A percentile compares a stretch with the other conserved stretches of the same genome.
Evolutionary conservation across 2,797 vertebrate genomes (phyloP).

Genomic region (Chiloscyllium punctatum): DNA sequence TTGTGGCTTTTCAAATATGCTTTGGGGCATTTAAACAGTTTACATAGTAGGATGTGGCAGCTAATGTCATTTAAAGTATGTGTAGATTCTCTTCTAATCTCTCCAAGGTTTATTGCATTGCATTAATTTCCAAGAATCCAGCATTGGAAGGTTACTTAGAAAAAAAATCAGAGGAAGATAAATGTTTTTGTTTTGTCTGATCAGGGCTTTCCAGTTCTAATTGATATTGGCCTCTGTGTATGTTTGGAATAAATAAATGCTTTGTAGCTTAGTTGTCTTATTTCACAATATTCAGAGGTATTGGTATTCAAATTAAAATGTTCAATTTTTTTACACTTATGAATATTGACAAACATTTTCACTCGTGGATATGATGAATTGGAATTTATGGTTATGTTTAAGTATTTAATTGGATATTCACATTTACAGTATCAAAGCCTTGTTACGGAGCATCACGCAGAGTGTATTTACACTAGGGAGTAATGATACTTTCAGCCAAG

Average conservation of each 20-base stretch:
- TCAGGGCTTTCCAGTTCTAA: no score
- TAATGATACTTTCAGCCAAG: background rate
- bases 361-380: background rate
- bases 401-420: constrained; percentile 6
- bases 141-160: no score
- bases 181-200: no score
- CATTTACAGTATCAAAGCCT: background rate
- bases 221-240: background rate
- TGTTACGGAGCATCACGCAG: background rate
- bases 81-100: no score
- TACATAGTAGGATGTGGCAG: no score
- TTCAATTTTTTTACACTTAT: background rate
- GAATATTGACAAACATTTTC: background rate
- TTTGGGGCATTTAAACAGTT: no score
- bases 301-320: background rate
- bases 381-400: background rate
- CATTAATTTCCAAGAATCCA: no score
- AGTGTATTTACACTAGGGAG: background rate
- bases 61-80: no score
- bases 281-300: background rate
- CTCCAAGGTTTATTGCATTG: no score
- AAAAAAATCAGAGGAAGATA: no score
- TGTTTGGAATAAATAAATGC: background rate
- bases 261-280: background rate
- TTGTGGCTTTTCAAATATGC: no score